phyloP scores from a whole-genome alignment of 2,797 vertebrate species.

The Ceryle rudis region DNA sequence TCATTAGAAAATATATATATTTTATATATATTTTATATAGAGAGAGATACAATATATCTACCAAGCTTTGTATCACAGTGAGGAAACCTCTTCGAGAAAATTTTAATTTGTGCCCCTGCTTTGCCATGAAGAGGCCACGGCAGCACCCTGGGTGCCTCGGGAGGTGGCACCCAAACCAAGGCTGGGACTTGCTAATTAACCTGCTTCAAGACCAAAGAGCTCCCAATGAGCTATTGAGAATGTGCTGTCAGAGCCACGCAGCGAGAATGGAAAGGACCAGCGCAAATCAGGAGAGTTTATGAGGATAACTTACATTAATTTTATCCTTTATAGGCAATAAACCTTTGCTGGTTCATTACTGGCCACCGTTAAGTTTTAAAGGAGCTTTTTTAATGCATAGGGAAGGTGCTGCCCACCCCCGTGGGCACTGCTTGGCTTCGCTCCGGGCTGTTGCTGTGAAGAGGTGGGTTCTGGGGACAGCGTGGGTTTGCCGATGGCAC shows the following conservation, averaged over 20 bases:
- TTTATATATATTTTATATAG: too few species aligned
- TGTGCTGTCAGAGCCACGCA: neutral
- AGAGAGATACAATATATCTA: too few species aligned
- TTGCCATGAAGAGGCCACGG: neutral
- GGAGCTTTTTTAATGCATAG: rapidly evolving
- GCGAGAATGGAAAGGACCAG: neutral
- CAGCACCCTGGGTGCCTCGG: rapidly evolving
- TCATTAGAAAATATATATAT: rapidly evolving
- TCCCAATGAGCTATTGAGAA: neutral
- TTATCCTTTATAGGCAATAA: conserved; percentile 18
- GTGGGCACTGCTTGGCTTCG: neutral
- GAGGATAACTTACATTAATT: neutral
- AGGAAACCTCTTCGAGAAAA: neutral
- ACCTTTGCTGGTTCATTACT: conserved; percentile 31
- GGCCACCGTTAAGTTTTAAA: neutral
- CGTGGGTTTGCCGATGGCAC: rapidly evolving
- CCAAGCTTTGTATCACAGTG: rapidly evolving
- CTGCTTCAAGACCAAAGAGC: rapidly evolving
- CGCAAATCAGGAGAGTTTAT: neutral
- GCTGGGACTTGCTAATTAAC: neutral
- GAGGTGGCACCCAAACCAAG: neutral
- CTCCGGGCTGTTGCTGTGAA: rapidly evolving
- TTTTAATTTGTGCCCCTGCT: rapidly evolving
- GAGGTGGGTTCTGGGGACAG: neutral
- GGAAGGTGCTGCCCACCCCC: neutral